These are phyloP conservation scores for Meles meles DNA, from an alignment of 2,113 vertebrate species.

Conservation along the genomic window DNA sequence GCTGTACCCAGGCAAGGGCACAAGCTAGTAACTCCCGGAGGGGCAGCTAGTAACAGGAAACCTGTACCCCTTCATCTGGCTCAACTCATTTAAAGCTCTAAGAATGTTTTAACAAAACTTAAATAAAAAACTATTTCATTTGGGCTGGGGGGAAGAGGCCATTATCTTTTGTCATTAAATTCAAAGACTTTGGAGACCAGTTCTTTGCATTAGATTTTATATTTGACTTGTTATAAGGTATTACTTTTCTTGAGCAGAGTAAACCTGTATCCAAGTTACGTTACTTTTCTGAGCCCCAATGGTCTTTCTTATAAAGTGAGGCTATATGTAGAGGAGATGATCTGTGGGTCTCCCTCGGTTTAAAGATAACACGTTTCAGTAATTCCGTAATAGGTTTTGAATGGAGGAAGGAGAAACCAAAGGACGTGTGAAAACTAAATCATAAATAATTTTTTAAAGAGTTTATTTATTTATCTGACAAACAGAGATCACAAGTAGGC, in stretches of 20 bases:
- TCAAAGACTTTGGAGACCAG: slow-evolving; percentile 3
- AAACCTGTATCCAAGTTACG: not conserved
- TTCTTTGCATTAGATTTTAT: slow-evolving; percentile 45
- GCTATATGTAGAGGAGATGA: not conserved
- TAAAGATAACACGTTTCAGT: not conserved
- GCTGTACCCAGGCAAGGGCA: accelerated
- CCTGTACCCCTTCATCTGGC: accelerated
- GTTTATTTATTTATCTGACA: too few species aligned
- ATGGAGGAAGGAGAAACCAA: not conserved
- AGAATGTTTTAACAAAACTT: not conserved
- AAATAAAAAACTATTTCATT: slow-evolving; percentile 12
- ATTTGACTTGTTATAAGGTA: not conserved
- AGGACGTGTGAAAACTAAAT: not conserved
- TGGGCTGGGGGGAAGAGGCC: not conserved
- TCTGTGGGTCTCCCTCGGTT: not conserved
- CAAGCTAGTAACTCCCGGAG: accelerated
- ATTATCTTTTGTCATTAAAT: slow-evolving; percentile 46
- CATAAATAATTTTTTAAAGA: not conserved
- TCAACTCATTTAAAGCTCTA: not conserved
- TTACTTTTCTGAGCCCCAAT: not conserved
- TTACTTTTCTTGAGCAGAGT: slow-evolving; percentile 20
- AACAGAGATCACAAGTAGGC: too few species aligned
- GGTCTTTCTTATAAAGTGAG: not conserved
- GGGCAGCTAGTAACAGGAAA: not conserved
- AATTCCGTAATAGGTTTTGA: not conserved